Conservation (phyloP, 2,797 vertebrate genomes). For the Podargus strigoides region DNA sequence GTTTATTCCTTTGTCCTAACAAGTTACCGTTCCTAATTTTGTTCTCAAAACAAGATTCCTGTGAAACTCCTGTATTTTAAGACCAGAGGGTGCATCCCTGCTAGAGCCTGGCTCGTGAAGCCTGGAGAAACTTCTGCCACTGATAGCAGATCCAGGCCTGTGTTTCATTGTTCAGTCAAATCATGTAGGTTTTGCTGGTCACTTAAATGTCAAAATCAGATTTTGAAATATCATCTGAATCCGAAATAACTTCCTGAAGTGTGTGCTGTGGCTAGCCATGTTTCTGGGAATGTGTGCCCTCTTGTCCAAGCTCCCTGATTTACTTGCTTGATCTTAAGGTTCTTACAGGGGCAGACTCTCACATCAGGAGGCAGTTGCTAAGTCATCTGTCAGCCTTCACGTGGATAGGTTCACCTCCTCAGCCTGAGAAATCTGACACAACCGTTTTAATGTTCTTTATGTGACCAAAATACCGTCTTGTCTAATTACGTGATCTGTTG, state of each 20-base stretch:
- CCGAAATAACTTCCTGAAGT: neutral
- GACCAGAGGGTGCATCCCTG: neutral
- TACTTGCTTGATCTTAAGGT: neutral
- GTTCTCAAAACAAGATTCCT: neutral
- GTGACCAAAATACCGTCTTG: neutral
- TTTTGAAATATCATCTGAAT: neutral
- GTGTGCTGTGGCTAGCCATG: neutral
- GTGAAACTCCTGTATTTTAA: neutral
- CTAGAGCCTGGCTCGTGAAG: neutral
- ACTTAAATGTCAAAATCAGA: fast-evolving
- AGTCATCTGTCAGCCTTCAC: neutral
- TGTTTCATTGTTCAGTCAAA: neutral
- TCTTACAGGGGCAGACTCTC: neutral
- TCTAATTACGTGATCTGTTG: neutral
- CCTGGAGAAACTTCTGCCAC: neutral
- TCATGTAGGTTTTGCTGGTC: neutral
- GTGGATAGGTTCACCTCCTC: neutral
- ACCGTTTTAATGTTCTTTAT: neutral
- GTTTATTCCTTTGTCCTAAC: neutral
- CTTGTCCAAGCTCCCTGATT: neutral
- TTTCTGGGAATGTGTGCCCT: neutral
- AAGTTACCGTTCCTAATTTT: neutral
- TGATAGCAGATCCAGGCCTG: fast-evolving
- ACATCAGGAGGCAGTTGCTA: neutral
- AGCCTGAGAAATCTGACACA: neutral